These are phyloP conservation scores for Cephus pulcher DNA, from an alignment of 2,888 invertebrate species.

Conservation along the genomic window DNA sequence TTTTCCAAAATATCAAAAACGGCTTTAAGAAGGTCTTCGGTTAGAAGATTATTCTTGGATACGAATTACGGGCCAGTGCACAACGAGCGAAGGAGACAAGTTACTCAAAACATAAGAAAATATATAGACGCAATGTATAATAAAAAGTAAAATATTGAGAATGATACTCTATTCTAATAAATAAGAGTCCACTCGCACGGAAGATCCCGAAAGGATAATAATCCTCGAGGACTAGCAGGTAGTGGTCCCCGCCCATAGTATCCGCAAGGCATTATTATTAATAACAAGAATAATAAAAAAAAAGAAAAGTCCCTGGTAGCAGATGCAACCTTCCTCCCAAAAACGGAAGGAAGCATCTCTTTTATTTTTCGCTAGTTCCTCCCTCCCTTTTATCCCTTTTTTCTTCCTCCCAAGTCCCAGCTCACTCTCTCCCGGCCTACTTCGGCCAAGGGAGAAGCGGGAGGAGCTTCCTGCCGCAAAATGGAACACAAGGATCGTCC, in stretches of 20 bases:
- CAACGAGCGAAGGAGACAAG: background rate
- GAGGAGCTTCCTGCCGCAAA: slow-evolving; percentile 21
- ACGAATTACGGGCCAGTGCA: background rate
- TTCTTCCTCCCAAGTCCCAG: background rate
- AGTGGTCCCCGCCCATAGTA: background rate
- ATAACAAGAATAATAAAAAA: slow-evolving; percentile 6
- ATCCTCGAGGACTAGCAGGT: background rate
- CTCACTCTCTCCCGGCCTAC: background rate
- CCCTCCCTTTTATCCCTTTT: slow-evolving; percentile 11
- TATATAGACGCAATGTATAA: background rate
- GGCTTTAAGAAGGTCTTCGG: slow-evolving; percentile 16
- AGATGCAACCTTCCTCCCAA: slow-evolving; percentile 46
- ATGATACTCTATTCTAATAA: background rate
- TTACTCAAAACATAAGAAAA: background rate
- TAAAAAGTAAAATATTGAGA: background rate
- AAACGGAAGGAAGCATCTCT: slow-evolving; percentile 50
- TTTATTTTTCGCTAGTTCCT: slow-evolving; percentile 38
- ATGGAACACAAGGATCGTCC: slow-evolving; percentile 20
- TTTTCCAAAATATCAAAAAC: slow-evolving; percentile 3
- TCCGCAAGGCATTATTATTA: background rate
- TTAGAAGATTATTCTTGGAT: background rate
- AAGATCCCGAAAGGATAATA: background rate
- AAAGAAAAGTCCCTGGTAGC: slow-evolving; percentile 23
- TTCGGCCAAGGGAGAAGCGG: background rate
- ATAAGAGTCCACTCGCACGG: background rate